Base-by-base conservation (phyloP, 2,797 vertebrate species). In the Gadopsis marmoratus region DNA sequence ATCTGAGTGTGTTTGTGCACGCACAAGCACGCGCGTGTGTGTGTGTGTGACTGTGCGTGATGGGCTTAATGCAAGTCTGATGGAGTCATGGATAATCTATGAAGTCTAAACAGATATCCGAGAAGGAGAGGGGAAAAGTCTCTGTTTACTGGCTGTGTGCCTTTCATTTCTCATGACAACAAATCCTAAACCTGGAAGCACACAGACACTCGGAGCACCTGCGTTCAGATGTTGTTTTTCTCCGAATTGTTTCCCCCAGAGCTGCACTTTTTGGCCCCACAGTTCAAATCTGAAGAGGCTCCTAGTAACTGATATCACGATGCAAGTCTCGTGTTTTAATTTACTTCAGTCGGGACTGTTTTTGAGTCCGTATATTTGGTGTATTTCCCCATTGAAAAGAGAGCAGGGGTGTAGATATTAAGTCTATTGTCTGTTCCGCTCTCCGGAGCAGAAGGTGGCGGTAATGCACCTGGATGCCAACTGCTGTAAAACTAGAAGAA, bases 101-200 rank as follows among this genome's bases (percentile, higher is more conserved):
- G 77, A 90, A 79, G 87, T 84, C 84, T 83, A 88, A 91, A 89
- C 86, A 82, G 86, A 91, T 82, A 88, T 84, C 64, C 59, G 79
- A 91, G 90, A 87, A 78, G 48, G 68, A 60, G 75, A 64, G 63
- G 37, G 77, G 70, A 26, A 67, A 71, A 1, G 71, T 79, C 76
- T 89, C 78, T 88, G 88, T 91, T 90, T 82, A 92, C 85, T 88
- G 89, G 88, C 89, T 7, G 53, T 4, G 0, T n/a, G 83, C 90
- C 84, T 61, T 79, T 83, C 88, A 87, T 80, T 78, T 82, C 87
- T 91, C 83, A 74, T 84, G 87, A 92, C 89, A 90, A 91, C 86
- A 89, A 81, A 85, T 86, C 88, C 81, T 84, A 6, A 88, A 88
- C 82, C 82, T 90, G 84, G 86, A 90, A 83, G 66, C 64, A 11